Evolutionary conservation across 2,113 vertebrate genomes (phyloP).

Genomic region (Furnarius figulus): DNA sequence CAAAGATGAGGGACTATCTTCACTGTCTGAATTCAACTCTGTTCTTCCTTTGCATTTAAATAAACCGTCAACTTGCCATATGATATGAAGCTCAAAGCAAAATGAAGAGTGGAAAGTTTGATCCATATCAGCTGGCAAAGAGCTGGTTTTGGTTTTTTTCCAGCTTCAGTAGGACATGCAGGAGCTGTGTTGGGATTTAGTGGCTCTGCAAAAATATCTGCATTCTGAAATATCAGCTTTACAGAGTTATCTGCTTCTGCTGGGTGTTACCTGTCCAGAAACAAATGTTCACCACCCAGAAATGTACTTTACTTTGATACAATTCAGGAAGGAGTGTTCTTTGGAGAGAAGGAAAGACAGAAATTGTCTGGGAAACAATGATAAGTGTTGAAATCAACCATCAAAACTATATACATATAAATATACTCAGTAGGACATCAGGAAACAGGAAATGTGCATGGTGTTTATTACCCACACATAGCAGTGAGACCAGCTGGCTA

Average conservation of each 20-base stretch:
- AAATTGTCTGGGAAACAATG: constrained; percentile 29
- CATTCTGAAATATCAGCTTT: background rate
- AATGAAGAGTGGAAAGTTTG: background rate
- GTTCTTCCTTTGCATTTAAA: background rate
- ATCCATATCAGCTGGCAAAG: background rate
- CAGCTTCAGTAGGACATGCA: background rate
- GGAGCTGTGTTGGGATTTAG: background rate
- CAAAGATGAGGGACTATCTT: background rate
- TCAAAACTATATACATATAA: background rate
- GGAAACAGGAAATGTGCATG: constrained; percentile 55
- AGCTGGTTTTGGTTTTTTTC: background rate
- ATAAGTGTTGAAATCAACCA: constrained; percentile 49
- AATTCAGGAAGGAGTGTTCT: constrained; percentile 39
- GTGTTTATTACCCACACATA: background rate
- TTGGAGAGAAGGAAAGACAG: background rate
- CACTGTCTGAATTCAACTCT: background rate
- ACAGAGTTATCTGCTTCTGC: background rate
- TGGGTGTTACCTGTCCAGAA: constrained; percentile 47
- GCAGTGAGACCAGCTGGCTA: background rate
- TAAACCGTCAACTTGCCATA: background rate
- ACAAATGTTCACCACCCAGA: constrained; percentile 10
- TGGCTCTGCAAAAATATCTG: constrained; percentile 1
- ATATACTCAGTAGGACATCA: constrained; percentile 34
- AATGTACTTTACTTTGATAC: constrained; percentile 41
- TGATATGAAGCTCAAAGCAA: background rate